phyloP scores from a whole-genome alignment of 2,113 vertebrate species.

The Cisticola juncidis region DNA sequence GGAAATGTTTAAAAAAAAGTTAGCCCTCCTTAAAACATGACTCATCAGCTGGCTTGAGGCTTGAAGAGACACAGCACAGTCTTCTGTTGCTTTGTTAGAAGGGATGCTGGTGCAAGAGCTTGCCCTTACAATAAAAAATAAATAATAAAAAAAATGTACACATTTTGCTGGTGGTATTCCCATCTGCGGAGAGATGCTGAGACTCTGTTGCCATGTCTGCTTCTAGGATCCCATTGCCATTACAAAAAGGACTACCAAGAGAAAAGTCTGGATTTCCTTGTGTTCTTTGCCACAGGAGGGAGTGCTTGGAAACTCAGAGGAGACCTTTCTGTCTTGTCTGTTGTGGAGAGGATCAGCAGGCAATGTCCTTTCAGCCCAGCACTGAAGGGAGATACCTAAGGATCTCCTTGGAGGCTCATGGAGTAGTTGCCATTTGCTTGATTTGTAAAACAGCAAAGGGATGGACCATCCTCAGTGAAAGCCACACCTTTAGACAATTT shows the following conservation, averaged over 20 bases:
- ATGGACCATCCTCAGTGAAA: neutral
- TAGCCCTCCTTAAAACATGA: constrained; percentile 8
- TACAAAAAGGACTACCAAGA: neutral
- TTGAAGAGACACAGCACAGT: neutral
- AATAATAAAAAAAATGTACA: too few relatives aligned
- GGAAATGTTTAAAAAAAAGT: neutral
- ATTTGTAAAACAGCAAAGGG: neutral
- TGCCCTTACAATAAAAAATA: neutral
- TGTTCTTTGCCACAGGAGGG: neutral
- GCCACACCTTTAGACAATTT: neutral
- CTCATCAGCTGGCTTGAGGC: neutral
- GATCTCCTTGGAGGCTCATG: rapidly evolving
- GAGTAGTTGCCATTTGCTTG: neutral
- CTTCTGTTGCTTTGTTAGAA: neutral
- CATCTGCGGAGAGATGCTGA: neutral
- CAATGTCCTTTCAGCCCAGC: neutral
- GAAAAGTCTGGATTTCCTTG: neutral
- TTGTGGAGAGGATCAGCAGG: neutral
- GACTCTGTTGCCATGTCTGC: neutral
- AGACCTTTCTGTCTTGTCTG: neutral
- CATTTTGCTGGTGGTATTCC: neutral
- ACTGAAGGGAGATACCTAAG: rapidly evolving
- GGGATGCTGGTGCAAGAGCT: neutral
- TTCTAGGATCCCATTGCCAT: neutral
- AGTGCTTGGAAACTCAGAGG: neutral